Evolutionary conservation across 2,113 vertebrate species (phyloP), one percentile per base, ranked within the genome.

Genomic region (Microtus oregoni): DNA sequence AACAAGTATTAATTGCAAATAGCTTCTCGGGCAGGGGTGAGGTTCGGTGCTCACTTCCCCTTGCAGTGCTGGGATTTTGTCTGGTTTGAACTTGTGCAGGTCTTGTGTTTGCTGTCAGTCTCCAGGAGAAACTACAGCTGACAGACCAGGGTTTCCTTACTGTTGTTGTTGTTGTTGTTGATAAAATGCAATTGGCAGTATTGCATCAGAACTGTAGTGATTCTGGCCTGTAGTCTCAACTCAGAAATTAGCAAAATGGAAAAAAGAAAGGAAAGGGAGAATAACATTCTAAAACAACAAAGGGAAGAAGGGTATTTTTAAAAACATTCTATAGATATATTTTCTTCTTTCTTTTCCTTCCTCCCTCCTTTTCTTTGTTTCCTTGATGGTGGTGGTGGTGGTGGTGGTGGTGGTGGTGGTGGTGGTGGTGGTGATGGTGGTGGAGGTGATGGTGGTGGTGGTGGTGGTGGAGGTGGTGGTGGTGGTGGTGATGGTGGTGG

Each of bases 171-270:
- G 12, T 68, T 68, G 44, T 5, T 44, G 44, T 17, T 68, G 5
- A 76, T 44, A 70, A 96, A 86, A 94, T 70, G 55, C 24, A 32
- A 28, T 76, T 89, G 47, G 32, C 17, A n/a, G 19, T 10, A 87
- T 82, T 96, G 94, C 82, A 73, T 52, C 94, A 58, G 72, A 90
- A 75, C 5, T 41, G 81, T 12, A 89, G 89, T 83, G 67, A 86
- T 65, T 13, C 3, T 76, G 24, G 94, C 15, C 7, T 61, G 7
- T 12, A 63, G 2, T 90, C 35, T 92, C 35, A 82, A 83, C 41
- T 83, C 44, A 83, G 86, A 94, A 92, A 77, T 4, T 9, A 92
- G 20, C 72, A 91, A 90, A 73, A 41, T 86, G n/a, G n/a, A 26
- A 44, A 15, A 41, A 79, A 86, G 86, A 41, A 79, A 86, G 86